Evolutionary conservation across 1,140 invertebrate species (phyloP).

Genomic region (Drosophila guanche): DNA sequence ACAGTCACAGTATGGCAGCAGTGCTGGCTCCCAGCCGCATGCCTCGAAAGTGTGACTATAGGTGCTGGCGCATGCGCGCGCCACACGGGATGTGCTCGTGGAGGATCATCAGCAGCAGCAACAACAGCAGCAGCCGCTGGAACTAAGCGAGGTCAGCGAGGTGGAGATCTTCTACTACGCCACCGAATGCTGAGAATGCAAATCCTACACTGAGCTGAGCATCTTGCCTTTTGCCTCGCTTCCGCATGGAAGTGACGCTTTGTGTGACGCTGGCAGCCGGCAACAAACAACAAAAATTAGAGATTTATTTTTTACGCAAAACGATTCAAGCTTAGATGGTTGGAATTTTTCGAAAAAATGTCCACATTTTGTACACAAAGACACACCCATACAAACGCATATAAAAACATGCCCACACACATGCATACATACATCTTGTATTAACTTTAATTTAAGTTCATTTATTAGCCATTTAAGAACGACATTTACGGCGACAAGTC

Average conservation of each 20-base stretch:
- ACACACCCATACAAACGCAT: background rate
- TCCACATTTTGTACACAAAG: conserved; percentile 1
- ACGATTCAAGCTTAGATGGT: background rate
- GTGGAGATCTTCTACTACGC: conserved; percentile 80
- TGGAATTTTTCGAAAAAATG: conserved; percentile 2
- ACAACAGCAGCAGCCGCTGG: background rate
- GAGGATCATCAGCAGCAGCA: conserved; percentile 9
- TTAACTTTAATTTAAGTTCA: conserved; percentile 2
- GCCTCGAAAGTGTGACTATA: conserved; percentile 83
- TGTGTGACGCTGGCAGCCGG: conserved; percentile 33
- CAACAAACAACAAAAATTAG: conserved; percentile 8
- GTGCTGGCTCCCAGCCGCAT: conserved; percentile 69
- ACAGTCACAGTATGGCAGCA: conserved; percentile 63
- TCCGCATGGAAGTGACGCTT: too few species aligned
- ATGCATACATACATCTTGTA: too few species aligned
- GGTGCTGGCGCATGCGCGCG: conserved; percentile 79
- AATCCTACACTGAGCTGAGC: background rate
- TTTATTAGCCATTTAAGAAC: too few species aligned
- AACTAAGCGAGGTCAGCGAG: conserved; percentile 47
- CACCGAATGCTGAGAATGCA: conserved; percentile 67
- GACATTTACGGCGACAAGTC: too few species aligned
- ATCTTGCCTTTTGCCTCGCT: too few species aligned
- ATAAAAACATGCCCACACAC: background rate
- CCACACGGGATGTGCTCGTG: conserved; percentile 62
- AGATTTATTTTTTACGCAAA: conserved; percentile 7